These are phyloP conservation scores for Archocentrus centrarchus DNA, from an alignment of 2,113 vertebrate species.

Conservation along the genomic window DNA sequence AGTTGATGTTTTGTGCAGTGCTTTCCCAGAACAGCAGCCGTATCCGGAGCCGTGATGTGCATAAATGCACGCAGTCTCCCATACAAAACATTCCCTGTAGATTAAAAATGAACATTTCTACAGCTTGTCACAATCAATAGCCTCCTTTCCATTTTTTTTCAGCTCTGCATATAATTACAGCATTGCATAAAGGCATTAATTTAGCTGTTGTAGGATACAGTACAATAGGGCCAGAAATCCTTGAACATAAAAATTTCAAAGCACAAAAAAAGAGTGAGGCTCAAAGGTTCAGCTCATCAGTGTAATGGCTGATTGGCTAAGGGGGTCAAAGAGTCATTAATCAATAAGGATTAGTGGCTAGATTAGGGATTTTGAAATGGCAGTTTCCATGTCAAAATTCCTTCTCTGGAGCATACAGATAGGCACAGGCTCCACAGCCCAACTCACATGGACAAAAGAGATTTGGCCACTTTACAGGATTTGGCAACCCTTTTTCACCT, in stretches of 20 bases:
- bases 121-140: constrained; percentile 15
- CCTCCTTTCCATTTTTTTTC: not conserved
- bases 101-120: constrained; percentile 6
- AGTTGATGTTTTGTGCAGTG: not conserved
- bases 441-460: constrained; percentile 36
- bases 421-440: constrained; percentile 18
- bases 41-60: not conserved
- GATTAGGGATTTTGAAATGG: constrained; percentile 31
- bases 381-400: constrained; percentile 35
- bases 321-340: constrained; percentile 55
- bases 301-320: constrained; percentile 48
- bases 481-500: constrained; percentile 45
- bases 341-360: constrained; percentile 61
- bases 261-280: not conserved
- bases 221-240: not conserved
- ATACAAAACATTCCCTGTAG: not conserved
- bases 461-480: constrained; percentile 54
- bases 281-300: constrained; percentile 16
- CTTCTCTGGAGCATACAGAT: constrained; percentile 21
- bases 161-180: constrained; percentile 19
- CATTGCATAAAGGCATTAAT: not conserved
- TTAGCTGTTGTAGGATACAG: not conserved
- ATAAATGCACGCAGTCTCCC: not conserved
- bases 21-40: not conserved
- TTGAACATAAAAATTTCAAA: not conserved